A percentile compares a stretch with the other conserved stretches of the same genome.
Conservation (phyloP, 2,888 invertebrate species). For the Brenthis hecate region DNA sequence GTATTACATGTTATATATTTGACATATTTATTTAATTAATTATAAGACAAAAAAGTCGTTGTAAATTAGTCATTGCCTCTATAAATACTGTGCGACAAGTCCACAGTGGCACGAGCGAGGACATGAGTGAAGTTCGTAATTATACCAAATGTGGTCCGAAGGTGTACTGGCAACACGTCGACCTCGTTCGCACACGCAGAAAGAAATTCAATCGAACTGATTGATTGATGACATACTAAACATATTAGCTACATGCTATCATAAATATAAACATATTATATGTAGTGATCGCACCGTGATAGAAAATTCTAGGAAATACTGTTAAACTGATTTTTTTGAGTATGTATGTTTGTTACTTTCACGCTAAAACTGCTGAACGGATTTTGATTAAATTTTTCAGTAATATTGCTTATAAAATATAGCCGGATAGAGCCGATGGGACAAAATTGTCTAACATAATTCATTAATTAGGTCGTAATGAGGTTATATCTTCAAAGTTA, state of each 20-base stretch:
- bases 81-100: conserved; percentile 43
- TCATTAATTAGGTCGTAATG: too few species aligned
- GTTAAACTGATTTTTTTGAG: too few species aligned
- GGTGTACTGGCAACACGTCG: conserved; percentile 66
- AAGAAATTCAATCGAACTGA: conserved; percentile 70
- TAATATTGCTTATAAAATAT: too few species aligned
- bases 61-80: conserved; percentile 33
- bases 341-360: too few species aligned
- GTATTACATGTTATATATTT: too few species aligned
- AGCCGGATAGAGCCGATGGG: too few species aligned
- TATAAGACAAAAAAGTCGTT: conserved; percentile 14
- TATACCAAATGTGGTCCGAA: conserved; percentile 79
- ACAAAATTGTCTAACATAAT: too few species aligned
- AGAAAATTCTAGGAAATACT: too few species aligned
- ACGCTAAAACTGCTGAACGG: too few species aligned
- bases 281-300: too few species aligned
- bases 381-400: too few species aligned
- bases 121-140: conserved; percentile 73
- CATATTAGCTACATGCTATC: conserved; percentile 13
- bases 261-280: neutral
- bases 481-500: too few species aligned
- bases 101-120: conserved; percentile 65
- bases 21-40: neutral
- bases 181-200: conserved; percentile 62
- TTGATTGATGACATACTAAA: conserved; percentile 43